Conservation (phyloP, 2,888 invertebrate species). For the Phyllotreta striolata region DNA sequence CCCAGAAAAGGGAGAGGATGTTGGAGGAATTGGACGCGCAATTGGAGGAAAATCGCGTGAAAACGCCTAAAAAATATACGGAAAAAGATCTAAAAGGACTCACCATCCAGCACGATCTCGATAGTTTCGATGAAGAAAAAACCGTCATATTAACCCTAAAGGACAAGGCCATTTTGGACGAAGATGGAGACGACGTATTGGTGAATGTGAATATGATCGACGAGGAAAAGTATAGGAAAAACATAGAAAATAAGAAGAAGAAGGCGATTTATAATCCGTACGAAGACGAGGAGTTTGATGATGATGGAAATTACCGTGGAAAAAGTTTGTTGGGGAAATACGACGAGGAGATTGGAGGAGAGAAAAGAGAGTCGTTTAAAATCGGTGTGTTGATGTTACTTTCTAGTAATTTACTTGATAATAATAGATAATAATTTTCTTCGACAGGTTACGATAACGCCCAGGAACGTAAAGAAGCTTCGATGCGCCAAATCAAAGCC, state of each 20-base stretch:
- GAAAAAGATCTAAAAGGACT: constrained; percentile 80
- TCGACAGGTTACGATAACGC: constrained; percentile 63
- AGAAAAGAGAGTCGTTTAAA: constrained; percentile 74
- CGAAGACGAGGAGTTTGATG: constrained; percentile 80
- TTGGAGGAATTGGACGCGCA: constrained; percentile 95
- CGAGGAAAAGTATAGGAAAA: constrained; percentile 85
- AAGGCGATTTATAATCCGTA: constrained; percentile 87
- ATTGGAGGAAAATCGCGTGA: constrained; percentile 80
- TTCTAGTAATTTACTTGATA: background rate
- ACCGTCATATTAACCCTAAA: constrained; percentile 91
- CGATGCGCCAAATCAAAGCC: constrained; percentile 64
- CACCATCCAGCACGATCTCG: constrained; percentile 83
- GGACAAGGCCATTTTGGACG: constrained; percentile 89
- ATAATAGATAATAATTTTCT: background rate
- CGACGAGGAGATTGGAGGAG: constrained; percentile 89
- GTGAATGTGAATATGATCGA: constrained; percentile 91
- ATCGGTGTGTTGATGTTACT: constrained; percentile 66
- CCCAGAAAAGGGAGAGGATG: constrained; percentile 88
- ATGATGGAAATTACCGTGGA: constrained; percentile 69
- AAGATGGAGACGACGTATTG: constrained; percentile 82
- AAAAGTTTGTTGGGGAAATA: constrained; percentile 87
- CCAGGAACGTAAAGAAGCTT: constrained; percentile 64
- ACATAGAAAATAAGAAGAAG: constrained; percentile 82
- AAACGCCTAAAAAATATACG: constrained; percentile 70
- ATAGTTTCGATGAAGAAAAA: constrained; percentile 76